Evolutionary conservation across 2,797 vertebrate species (phyloP), one percentile per base, ranked within the genome.

Genomic region (Pyrocephalus nanus): DNA sequence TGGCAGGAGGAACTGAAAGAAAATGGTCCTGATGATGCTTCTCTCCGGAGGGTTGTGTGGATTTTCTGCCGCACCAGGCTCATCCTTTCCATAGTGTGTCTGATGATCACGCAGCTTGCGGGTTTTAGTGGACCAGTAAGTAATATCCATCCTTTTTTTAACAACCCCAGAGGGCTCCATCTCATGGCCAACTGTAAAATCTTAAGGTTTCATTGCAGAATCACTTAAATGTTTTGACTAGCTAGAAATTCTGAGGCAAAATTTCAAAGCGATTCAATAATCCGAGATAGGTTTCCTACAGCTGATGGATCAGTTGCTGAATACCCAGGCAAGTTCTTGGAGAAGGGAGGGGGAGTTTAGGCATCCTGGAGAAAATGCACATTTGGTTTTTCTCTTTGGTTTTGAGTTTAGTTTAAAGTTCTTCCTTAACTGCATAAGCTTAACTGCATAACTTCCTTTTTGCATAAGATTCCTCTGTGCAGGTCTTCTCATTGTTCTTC

Each of bases 121-220:
- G 99, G 98, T 97, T 99, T 99, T 98, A 98, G 98, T 97, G 99
- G 99, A 96, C 99, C 99, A 98, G 99, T 99, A 98, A 99, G 99
- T 99, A 97, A 98, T 97, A 96, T 96, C 97, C 94, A 96, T 98
- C 97, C 97, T 97, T 98, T 97, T 94, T 97, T 95, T 96, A 93
- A 94, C 86, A 79, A 82, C 95, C 94, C 90, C 88, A 93, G 91
- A 95, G 96, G 96, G 96, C 97, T 94, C 92, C 92, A 54, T 96
- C 96, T 86, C 94, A 90, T 57, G 95, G 93, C 96, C 96, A 85
- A 92, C 47, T 86, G 89, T 96, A 96, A 97, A 96, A 69, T 64
- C n/a, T 72, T 93, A 88, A 92, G 53, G 55, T 96, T 97, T 84
- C 90, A 53, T 97, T 97, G 77, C 94, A 95, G 96, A 92, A 91